Evolutionary conservation across 2,113 vertebrate genomes (phyloP), one percentile per base, ranked within the genome.

Genomic region (Anguilla rostrata): DNA sequence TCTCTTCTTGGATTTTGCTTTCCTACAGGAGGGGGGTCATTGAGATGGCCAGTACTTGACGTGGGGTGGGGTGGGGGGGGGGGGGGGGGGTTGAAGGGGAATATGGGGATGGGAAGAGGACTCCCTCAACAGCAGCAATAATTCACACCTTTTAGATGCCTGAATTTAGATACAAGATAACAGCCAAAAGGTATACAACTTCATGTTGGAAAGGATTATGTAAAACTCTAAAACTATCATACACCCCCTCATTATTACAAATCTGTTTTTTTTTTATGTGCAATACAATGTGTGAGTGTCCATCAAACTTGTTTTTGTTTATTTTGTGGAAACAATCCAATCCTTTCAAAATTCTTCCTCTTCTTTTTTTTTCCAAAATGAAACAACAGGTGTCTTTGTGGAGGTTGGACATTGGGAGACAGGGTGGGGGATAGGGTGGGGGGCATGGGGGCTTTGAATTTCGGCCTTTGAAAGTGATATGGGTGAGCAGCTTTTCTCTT

Each of bases 321-420:
- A 91, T 94, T 94, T 94, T 93, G 88, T 39, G 87, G 85, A 94
- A 94, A 95, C 93, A 94, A 91, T 90, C 94, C 90, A 88, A 93
- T 90, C 93, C 92, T 91, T 94, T 91, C 93, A 92, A 88, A 75
- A 86, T 91, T 90, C 88, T 90, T 90, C 26, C 71, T 75, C n/a
- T 75, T 20, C 20, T 71, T n/a, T 34, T 91, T 88, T 66, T 66
- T 18, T 18, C 12, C 20, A 91, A 91, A 92, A 91, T 88, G 39
- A 92, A 95, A 96, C 95, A 95, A 96, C 95, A 96, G 95, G 95
- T 96, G 95, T 94, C 94, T 94, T 96, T 96, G 94, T 95, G 92
- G 91, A 86, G 90, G 84, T 85, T 49, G 89, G 94, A 91, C 92
- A 89, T 92, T 90, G 84, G 90, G 84, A 81, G 71, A 34, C 11